These are phyloP conservation scores for Cichladusa arquata DNA, from an alignment of 2,113 vertebrate genomes.

Conservation along the genomic window DNA sequence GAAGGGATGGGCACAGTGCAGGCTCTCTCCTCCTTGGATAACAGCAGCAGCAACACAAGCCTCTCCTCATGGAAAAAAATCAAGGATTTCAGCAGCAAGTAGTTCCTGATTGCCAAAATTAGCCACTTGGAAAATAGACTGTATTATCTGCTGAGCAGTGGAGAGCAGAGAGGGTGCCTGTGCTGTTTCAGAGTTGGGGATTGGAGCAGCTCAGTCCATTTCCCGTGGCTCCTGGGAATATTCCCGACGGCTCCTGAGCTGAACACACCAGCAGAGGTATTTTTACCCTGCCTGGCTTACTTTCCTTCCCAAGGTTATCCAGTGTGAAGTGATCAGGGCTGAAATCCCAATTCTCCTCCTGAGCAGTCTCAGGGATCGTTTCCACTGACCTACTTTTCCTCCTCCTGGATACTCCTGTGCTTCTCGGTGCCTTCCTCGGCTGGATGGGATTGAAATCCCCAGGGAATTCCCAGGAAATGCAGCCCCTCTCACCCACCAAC, in stretches of 20 bases:
- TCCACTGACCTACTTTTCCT: constrained; percentile 35
- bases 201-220: not conserved
- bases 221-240: not conserved
- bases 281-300: not conserved
- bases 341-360: constrained; percentile 8
- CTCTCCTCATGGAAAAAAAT: not conserved
- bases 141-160: not conserved
- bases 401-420: not conserved
- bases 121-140: not conserved
- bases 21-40: not conserved
- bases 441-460: not conserved
- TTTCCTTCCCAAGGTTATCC: constrained; percentile 1
- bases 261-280: not conserved
- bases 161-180: not conserved
- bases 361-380: not conserved
- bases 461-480: not conserved
- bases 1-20: not conserved
- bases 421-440: not conserved
- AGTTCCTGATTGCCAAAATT: not conserved
- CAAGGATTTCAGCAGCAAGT: not conserved
- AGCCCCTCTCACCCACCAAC: not conserved
- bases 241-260: not conserved
- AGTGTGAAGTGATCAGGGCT: constrained; percentile 1
- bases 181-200: not conserved
- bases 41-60: not conserved